Percentiles rank a stretch among this genome's conserved stretches.
Evolutionary conservation across 2,888 invertebrate genomes (phyloP).

Genomic region (Platynereis dumerilii): DNA sequence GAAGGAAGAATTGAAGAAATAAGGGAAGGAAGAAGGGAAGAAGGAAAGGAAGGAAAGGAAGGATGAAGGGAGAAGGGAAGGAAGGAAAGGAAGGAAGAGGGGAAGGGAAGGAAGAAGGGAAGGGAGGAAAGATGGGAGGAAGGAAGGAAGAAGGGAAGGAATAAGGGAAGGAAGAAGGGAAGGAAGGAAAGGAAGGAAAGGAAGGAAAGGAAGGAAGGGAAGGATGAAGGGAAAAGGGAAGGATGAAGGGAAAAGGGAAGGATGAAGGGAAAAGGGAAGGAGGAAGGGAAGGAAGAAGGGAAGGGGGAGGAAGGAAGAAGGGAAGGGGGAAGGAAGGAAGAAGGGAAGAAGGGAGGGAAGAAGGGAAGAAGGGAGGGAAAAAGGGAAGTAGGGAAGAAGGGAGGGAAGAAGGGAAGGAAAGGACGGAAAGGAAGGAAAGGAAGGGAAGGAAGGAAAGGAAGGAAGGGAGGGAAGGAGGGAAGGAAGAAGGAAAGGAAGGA

Average conservation of each 20-base stretch:
- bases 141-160: neutral
- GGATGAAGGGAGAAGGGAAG: too few relatives aligned
- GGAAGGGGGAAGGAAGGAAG: neutral
- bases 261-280: neutral
- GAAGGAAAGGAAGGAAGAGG: constrained; percentile 2
- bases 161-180: neutral
- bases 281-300: neutral
- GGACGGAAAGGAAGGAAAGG: too few relatives aligned
- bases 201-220: neutral
- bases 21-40: neutral
- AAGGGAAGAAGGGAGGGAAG: neutral
- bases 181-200: neutral
- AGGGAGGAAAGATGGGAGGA: neutral
- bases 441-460: neutral
- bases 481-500: constrained; percentile 4
- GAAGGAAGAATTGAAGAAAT: constrained; percentile 5
- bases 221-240: too few relatives aligned
- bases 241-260: too few relatives aligned
- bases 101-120: neutral
- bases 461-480: neutral
- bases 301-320: constrained; percentile 2
- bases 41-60: too few relatives aligned
- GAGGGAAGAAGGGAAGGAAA: too few relatives aligned
- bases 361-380: constrained; percentile 4
- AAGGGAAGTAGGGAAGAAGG: too few relatives aligned